phyloP scores from a whole-genome alignment of 2,888 invertebrate species.

The Campoletis raptor region DNA sequence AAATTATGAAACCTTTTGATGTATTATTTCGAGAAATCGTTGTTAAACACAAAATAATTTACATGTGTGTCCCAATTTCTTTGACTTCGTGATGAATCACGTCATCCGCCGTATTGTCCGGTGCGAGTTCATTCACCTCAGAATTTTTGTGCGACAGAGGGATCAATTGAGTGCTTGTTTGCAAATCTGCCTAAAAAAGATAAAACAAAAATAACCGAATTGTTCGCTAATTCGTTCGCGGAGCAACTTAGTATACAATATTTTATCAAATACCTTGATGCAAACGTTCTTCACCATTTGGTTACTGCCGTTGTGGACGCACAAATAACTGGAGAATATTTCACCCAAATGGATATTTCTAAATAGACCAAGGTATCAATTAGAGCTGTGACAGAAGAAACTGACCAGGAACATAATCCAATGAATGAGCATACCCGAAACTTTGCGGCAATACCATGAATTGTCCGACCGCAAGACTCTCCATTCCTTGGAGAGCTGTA shows the following conservation, averaged over 20 bases:
- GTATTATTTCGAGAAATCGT: background rate
- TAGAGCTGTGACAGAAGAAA: background rate
- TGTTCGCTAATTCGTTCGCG: background rate
- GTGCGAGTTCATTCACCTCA: constrained; percentile 86
- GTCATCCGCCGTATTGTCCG: constrained; percentile 96
- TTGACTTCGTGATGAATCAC: constrained; percentile 99
- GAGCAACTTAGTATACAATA: background rate
- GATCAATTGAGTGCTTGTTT: constrained; percentile 96
- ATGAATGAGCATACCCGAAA: constrained; percentile 89
- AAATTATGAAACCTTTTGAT: background rate
- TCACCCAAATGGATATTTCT: constrained; percentile 98
- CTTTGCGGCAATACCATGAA: constrained; percentile 97
- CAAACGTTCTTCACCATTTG: constrained; percentile 93
- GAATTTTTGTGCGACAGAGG: constrained; percentile 91
- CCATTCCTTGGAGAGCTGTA: constrained; percentile 92
- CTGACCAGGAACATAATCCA: background rate
- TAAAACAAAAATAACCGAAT: constrained; percentile 8
- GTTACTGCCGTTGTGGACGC: constrained; percentile 97
- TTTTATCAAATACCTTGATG: constrained; percentile 88
- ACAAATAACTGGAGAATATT: constrained; percentile 98
- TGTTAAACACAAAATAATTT: constrained; percentile 78
- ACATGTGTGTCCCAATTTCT: constrained; percentile 99
- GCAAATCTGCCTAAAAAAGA: constrained; percentile 92
- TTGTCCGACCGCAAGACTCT: constrained; percentile 94
- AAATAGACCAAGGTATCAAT: constrained; percentile 72